Evolutionary conservation across 2,113 vertebrate species (phyloP).

Genomic region (Reinhardtius hippoglossoides): DNA sequence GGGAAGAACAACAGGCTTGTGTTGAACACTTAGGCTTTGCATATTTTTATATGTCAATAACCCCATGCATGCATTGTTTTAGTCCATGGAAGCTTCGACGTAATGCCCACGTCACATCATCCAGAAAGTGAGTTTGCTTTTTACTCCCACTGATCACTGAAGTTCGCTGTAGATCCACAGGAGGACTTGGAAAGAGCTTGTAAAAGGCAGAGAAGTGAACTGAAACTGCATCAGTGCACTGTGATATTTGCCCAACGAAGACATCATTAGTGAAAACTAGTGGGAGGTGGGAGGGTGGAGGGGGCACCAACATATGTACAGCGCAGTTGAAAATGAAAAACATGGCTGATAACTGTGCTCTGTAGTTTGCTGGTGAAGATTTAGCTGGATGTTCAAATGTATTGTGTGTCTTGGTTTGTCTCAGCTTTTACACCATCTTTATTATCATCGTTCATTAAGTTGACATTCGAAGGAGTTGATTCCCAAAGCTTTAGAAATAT

Average conservation of each 20-base stretch:
- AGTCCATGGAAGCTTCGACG: conserved; percentile 30
- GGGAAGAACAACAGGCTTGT: conserved; percentile 36
- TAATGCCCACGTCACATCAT: conserved; percentile 15
- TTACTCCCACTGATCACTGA: conserved; percentile 4
- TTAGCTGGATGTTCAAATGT: too few relatives aligned
- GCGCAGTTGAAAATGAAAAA: background rate
- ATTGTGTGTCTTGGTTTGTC: too few relatives aligned
- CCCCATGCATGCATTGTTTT: conserved; percentile 14
- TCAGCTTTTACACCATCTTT: too few relatives aligned
- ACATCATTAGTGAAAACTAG: background rate
- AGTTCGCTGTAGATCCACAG: conserved; percentile 13
- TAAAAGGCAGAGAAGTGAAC: conserved; percentile 22
- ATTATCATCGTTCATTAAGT: background rate
- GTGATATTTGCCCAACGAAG: background rate
- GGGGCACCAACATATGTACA: too few relatives aligned
- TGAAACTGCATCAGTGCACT: background rate
- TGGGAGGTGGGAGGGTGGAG: too few relatives aligned
- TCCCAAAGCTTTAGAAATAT: background rate
- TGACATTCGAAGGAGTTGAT: background rate
- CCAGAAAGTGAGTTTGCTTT: background rate
- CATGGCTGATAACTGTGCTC: background rate
- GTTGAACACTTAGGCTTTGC: conserved; percentile 54
- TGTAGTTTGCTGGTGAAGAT: too few relatives aligned
- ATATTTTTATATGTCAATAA: conserved; percentile 46
- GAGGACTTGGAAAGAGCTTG: conserved; percentile 40